Percentiles rank a stretch among this genome's conserved stretches.
Evolutionary conservation across 2,797 vertebrate genomes (phyloP).

Genomic region (Pipistrellus nathusii): DNA sequence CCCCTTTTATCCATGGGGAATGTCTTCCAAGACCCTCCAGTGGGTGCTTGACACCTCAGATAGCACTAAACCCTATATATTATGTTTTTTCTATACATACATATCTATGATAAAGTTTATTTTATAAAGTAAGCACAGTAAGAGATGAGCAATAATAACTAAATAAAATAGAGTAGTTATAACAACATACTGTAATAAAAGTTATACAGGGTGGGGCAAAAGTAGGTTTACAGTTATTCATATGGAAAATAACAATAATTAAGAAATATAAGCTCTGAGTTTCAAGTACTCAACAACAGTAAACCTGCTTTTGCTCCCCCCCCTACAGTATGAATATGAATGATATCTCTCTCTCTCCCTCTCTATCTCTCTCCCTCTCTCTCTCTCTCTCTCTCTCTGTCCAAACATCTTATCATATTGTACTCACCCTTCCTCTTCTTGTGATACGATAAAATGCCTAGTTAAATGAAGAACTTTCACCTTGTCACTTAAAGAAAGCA

Average conservation of each 20-base stretch:
- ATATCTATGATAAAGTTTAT: neutral
- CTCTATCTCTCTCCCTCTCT: neutral
- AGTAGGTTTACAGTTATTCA: neutral
- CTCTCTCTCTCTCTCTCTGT: neutral
- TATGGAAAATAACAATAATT: neutral
- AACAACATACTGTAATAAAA: neutral
- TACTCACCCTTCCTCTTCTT: neutral
- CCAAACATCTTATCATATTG: neutral
- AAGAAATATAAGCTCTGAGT: neutral
- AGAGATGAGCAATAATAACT: neutral
- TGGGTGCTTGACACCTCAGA: neutral
- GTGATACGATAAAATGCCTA: neutral
- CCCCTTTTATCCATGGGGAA: neutral
- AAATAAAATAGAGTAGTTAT: neutral
- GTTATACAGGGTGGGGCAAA: neutral
- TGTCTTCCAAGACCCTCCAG: neutral
- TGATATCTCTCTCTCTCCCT: neutral
- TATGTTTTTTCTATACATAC: neutral
- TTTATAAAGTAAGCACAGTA: neutral
- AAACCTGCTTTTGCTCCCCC: neutral
- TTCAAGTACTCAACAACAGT: neutral
- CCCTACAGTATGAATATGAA: neutral
- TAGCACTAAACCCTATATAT: neutral
- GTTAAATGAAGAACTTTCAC: neutral
- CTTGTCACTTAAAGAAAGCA: neutral